Evolutionary conservation across 2,113 vertebrate genomes (phyloP), one percentile per base, ranked within the genome.

Genomic region (Chiloscyllium plagiosum): DNA sequence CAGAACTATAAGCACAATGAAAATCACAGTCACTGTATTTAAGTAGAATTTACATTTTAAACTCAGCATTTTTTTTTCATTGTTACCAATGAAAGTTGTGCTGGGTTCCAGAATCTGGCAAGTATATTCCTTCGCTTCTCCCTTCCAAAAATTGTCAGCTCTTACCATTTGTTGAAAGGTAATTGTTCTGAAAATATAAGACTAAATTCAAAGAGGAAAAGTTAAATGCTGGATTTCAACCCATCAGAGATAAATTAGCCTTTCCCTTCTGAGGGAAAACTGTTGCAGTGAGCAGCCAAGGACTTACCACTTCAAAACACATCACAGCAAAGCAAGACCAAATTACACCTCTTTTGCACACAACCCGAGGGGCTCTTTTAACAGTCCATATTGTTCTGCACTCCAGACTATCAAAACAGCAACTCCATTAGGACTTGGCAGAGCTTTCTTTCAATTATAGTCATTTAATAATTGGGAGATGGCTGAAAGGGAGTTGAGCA

Each of bases 401-500:
- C 89, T 93, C 89, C 61, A 93, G 33, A 93, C 66, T 93, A 37
- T 93, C 89, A 93, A 93, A 93, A 93, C 89, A 93, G 65, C 61
- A 93, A n/a, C 61, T 93, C 89, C 89, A 93, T 93, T 93, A 93
- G 33, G 89, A n/a, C 61, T 37, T 66, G 89, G 33, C 29, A 92
- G 61, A 37, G 89, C 61, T 93, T 93, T 93, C n/a, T 66, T 66
- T 93, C 89, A 93, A 93, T 93, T 93, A 93, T 68, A 19, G 89
- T 65, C 89, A 93, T 93, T 66, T 93, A 68, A 93, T 66, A 93
- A 93, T 66, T 66, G 66, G 89, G 89, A 93, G 89, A 93, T 93
- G 33, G 61, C 61, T 93, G 89, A 95, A 72, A 72, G 66, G 69
- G 66, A 33, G 13, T 52, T 33, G 42, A 47, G 22, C 69, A 12